These are phyloP conservation scores for Sebastes hubbsi DNA, from an alignment of 2,797 vertebrate genomes.

Conservation along the genomic window DNA sequence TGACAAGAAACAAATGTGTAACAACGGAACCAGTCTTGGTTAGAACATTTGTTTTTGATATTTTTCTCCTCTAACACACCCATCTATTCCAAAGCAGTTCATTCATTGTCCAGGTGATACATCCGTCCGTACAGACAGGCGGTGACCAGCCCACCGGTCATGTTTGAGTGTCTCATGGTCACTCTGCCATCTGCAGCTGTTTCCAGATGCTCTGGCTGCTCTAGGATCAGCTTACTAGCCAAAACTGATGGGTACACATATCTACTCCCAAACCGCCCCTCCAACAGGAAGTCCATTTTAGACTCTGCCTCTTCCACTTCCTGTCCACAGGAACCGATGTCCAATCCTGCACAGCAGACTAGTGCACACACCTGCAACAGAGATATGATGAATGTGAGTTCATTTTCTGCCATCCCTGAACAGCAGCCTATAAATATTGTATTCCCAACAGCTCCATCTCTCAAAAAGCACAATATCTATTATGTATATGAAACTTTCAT, in stretches of 20 bases:
- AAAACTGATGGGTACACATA: conserved; percentile 89
- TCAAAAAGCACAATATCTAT: too few relatives aligned
- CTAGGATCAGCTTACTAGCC: conserved; percentile 82
- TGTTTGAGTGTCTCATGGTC: conserved; percentile 83
- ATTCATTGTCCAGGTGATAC: conserved; percentile 86
- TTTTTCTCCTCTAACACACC: not conserved
- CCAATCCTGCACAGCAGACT: conserved; percentile 86
- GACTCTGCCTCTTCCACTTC: conserved; percentile 83
- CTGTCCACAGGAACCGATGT: conserved; percentile 86
- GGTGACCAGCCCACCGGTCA: conserved; percentile 86
- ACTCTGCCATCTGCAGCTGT: conserved; percentile 73
- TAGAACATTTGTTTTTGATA: not conserved
- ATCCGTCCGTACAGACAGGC: conserved; percentile 90
- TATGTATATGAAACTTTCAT: too few relatives aligned
- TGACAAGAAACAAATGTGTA: not conserved
- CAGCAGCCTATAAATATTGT: too few relatives aligned
- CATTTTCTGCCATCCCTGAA: too few relatives aligned
- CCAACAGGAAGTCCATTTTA: conserved; percentile 86
- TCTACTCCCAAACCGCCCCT: conserved; percentile 86
- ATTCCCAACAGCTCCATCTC: too few relatives aligned
- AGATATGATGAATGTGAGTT: conserved; percentile 12
- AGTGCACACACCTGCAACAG: conserved; percentile 88
- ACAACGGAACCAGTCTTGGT: too few relatives aligned
- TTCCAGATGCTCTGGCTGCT: conserved; percentile 82
- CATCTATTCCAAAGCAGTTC: too few relatives aligned